These are phyloP conservation scores for Eriocheir sinensis DNA, from an alignment of 1,140 invertebrate species.

Conservation along the genomic window DNA sequence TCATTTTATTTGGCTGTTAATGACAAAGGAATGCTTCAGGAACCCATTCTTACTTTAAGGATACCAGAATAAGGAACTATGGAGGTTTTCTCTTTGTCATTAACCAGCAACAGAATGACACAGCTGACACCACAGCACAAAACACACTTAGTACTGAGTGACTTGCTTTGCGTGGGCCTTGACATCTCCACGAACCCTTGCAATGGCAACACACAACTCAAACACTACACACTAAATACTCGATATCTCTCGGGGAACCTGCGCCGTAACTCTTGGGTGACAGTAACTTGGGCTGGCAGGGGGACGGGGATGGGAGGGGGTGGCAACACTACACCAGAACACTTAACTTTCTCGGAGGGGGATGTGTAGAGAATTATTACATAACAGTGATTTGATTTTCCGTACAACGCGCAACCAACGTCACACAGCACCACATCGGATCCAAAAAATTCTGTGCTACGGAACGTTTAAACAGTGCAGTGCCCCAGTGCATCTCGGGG, in stretches of 20 bases:
- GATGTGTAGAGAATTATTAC: conserved; percentile 1
- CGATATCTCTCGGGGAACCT: neutral
- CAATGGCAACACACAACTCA: neutral
- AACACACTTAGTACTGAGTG: neutral
- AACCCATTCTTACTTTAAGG: neutral
- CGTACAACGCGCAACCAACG: conserved; percentile 7
- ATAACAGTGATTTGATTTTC: neutral
- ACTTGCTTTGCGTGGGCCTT: neutral
- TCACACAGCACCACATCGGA: conserved; percentile 13
- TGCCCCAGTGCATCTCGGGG: neutral
- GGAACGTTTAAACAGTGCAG: conserved; percentile 23
- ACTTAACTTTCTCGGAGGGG: neutral
- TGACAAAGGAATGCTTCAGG: neutral
- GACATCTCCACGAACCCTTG: neutral
- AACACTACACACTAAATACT: neutral
- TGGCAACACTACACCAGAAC: neutral
- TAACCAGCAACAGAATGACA: neutral
- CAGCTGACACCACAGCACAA: neutral
- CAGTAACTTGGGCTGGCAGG: too few species aligned
- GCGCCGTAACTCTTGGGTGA: neutral
- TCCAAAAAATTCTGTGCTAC: conserved; percentile 10
- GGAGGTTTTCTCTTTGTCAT: neutral
- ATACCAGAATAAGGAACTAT: neutral
- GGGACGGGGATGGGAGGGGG: neutral
- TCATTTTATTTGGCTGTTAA: neutral